Evolutionary conservation across 2,113 vertebrate species (phyloP).

Genomic region (Chaenogobius annularis): DNA sequence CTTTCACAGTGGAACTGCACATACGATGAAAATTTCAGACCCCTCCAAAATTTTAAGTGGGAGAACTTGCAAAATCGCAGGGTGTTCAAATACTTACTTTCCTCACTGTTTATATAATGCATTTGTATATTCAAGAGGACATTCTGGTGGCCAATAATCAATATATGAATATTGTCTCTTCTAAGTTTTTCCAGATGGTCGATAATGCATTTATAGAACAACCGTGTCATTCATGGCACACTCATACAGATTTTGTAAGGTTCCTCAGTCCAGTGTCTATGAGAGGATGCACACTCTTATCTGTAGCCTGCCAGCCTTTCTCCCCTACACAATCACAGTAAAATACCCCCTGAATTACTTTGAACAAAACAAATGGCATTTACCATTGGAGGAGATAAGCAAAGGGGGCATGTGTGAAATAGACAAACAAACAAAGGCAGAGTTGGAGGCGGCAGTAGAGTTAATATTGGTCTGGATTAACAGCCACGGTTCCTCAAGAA

Average conservation of each 20-base stretch:
- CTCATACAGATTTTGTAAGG: constrained; percentile 29
- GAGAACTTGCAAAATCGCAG: too few relatives aligned
- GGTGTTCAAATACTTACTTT: too few relatives aligned
- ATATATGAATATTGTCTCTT: not conserved
- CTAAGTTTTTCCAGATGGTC: constrained; percentile 17
- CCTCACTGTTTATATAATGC: too few relatives aligned
- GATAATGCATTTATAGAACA: constrained; percentile 48
- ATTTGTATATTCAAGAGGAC: too few relatives aligned
- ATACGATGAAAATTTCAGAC: too few relatives aligned
- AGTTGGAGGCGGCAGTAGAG: constrained; percentile 45
- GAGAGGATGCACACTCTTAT: constrained; percentile 51
- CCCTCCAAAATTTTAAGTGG: too few relatives aligned
- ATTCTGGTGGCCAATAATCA: too few relatives aligned
- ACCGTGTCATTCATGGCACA: constrained; percentile 22
- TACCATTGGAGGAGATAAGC: constrained; percentile 66
- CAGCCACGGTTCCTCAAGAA: constrained; percentile 43
- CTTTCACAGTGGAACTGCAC: too few relatives aligned
- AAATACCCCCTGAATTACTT: constrained; percentile 68
- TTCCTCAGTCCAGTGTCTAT: not conserved
- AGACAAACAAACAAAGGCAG: constrained; percentile 68
- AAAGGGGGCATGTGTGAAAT: constrained; percentile 71
- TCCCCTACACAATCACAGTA: constrained; percentile 61
- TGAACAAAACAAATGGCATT: constrained; percentile 73
- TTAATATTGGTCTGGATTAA: constrained; percentile 70
- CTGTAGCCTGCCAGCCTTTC: constrained; percentile 55